These are phyloP conservation scores for Condylura cristata DNA, from an alignment of 2,113 vertebrate species.

Conservation along the genomic window DNA sequence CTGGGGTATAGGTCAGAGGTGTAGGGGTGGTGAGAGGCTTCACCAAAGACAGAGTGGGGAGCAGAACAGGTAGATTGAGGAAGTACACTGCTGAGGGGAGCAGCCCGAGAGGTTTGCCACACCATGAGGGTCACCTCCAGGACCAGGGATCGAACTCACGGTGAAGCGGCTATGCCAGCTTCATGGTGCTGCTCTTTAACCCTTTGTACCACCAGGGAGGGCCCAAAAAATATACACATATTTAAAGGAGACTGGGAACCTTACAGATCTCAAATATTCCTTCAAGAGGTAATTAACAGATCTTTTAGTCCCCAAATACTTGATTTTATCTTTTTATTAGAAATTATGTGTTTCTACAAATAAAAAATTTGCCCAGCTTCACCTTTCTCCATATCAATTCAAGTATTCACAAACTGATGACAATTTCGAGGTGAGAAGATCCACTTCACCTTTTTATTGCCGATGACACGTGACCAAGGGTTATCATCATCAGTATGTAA, in stretches of 20 bases:
- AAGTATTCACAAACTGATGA: not conserved
- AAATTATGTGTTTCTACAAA: slow-evolving; percentile 11
- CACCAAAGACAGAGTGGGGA: too few species aligned
- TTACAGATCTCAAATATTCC: not conserved
- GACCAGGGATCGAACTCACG: too few species aligned
- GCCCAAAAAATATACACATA: not conserved
- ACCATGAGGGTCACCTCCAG: too few species aligned
- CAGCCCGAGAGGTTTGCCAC: too few species aligned
- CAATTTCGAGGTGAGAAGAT: not conserved
- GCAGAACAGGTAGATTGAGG: too few species aligned
- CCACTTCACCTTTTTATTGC: not conserved
- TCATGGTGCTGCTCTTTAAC: too few species aligned
- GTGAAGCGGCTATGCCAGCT: too few species aligned
- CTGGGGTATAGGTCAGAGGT: too few species aligned
- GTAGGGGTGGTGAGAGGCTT: too few species aligned
- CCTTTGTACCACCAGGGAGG: too few species aligned
- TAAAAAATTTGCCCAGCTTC: not conserved
- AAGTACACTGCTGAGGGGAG: too few species aligned
- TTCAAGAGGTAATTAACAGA: not conserved
- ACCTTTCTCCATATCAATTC: not conserved
- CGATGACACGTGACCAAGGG: not conserved
- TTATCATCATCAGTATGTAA: not conserved
- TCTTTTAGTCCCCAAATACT: not conserved
- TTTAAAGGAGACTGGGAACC: not conserved
- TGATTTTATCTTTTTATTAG: not conserved